Evolutionary conservation across 2,888 invertebrate genomes (phyloP).

Genomic region (Sipha maydis): DNA sequence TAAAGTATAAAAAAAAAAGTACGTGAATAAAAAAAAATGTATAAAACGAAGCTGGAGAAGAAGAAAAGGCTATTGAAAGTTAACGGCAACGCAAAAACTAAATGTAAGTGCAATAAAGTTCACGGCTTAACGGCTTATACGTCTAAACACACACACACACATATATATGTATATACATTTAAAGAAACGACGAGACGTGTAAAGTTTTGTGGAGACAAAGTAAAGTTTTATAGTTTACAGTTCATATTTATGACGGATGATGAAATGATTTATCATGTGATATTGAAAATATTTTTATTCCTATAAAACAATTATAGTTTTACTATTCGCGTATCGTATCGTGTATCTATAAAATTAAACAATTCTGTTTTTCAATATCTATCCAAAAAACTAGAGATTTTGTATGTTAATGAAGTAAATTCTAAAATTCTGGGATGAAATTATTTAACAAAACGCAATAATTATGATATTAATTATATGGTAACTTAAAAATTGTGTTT

Average conservation of each 20-base stretch:
- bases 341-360: no score
- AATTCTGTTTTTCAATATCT: no score
- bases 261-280: background rate
- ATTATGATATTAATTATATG: no score
- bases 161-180: background rate
- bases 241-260: background rate
- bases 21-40: background rate
- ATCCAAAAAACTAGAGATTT: no score
- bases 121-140: background rate
- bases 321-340: no score
- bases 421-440: no score
- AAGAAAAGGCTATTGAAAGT: background rate
- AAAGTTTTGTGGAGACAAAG: background rate
- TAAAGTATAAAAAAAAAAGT: background rate
- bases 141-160: background rate
- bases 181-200: background rate
- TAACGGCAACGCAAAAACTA: background rate
- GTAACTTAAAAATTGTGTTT: no score
- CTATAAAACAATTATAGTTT: background rate
- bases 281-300: background rate
- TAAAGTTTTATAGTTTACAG: background rate
- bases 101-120: conserved; percentile 22
- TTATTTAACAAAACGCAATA: no score
- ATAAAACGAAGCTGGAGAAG: background rate
- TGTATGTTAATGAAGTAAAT: no score